A percentile compares a stretch with the other conserved stretches of the same genome.
Conservation (phyloP, 2,113 vertebrate species). For the Xiphophorus maculatus region DNA sequence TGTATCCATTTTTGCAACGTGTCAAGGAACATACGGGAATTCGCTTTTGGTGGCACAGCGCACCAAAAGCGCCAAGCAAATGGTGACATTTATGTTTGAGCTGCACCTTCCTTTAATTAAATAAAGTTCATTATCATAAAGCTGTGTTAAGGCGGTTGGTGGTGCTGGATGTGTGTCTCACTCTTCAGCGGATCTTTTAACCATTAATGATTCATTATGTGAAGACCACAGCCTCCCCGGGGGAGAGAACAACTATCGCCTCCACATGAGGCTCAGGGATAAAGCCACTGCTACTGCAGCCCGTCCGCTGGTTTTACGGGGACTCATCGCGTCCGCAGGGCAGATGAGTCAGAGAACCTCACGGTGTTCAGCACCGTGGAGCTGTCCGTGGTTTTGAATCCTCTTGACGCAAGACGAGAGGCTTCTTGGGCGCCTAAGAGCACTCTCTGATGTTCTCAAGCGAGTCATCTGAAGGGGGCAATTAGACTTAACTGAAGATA, state of each 20-base stretch:
- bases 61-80: too few relatives aligned
- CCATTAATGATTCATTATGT: slow-evolving; percentile 74
- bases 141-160: not conserved
- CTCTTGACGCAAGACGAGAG: not conserved
- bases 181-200: slow-evolving; percentile 47
- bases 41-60: too few relatives aligned
- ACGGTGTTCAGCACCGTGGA: slow-evolving; percentile 4
- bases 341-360: not conserved
- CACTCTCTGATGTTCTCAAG: not conserved
- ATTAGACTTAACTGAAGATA: not conserved
- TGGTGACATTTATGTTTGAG: too few relatives aligned
- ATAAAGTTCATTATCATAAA: not conserved
- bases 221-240: slow-evolving; percentile 5
- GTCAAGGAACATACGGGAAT: too few relatives aligned
- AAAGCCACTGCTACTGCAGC: not conserved
- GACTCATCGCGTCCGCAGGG: not conserved
- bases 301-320: not conserved
- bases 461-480: not conserved
- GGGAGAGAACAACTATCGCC: slow-evolving; percentile 16
- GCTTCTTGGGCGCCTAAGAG: not conserved
- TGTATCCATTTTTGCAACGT: too few relatives aligned
- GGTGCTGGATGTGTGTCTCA: not conserved
- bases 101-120: not conserved
- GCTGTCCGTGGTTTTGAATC: slow-evolving; percentile 17
- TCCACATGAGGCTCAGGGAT: not conserved